Evolutionary conservation across 2,888 invertebrate genomes (phyloP), one percentile per base, ranked within the genome.

Genomic region (Synanthedon formicaeformis): DNA sequence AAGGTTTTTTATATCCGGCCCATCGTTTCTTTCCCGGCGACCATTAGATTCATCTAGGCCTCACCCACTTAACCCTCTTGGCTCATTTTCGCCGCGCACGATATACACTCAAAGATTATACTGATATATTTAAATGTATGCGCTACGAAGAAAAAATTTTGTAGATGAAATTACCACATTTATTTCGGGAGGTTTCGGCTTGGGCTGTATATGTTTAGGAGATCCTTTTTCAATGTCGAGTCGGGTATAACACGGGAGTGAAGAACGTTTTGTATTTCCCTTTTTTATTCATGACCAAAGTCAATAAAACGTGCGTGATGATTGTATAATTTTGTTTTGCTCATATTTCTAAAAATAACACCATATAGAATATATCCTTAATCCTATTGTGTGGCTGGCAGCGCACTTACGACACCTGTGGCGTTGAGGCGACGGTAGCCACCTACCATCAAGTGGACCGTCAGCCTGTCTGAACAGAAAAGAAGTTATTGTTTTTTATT

Each of bases 71-170:
- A 60, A 61, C 66, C 64, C 67, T 61, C 67, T 64, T 63, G 62
- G 60, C 63, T 66, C 64, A 68, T 75, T 73, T 71, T 69, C 67
- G 69, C 23, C 73, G 69, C 72, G 70, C 71, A 72, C 69, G 62
- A 62, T 60, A 56, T 60, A 64, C 64, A 65, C 66, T 72, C 71
- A 67, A 73, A 76, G 70, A 76, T 75, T 80, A 81, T 81, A 76
- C 64, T 80, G 78, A 82, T 77, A 61, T 78, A 81, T 83, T 82
- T 76, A 82, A 83, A 80, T 78, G 62, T 73, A 81, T 79, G 73
- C 79, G 71, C 62, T 62, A 67, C 62, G 70, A 65, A 68, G 67
- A 64, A 62, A 64, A 68, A 62, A 62, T 75, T 72, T 73, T 74
- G 74, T 77, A 78, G 75, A 78, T 76, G 71, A 78, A 76, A 80